Evolutionary conservation across 2,888 invertebrate genomes (phyloP).

Genomic region (Pilophorus perplexus): DNA sequence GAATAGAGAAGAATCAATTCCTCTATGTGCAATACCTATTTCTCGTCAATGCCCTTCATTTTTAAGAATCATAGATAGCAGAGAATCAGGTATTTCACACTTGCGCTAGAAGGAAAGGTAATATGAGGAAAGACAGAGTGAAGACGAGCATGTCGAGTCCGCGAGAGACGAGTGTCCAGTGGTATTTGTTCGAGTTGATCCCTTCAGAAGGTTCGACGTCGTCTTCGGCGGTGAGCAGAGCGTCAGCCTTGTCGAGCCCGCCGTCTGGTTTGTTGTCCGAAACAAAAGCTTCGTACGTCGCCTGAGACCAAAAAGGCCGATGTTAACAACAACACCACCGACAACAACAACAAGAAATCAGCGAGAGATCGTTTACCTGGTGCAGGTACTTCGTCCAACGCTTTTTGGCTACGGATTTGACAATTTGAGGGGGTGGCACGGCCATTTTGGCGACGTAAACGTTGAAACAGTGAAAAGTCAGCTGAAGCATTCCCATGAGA

Average conservation of each 20-base stretch:
- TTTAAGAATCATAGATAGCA: no score
- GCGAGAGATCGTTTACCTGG: conserved; percentile 2
- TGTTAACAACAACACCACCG: background rate
- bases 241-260: background rate
- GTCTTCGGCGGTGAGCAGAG: no score
- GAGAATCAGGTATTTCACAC: no score
- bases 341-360: background rate
- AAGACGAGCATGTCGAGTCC: conserved; percentile 10
- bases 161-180: conserved; percentile 11
- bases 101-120: conserved; percentile 5
- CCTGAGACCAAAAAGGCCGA: background rate
- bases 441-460: conserved; percentile 1
- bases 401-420: background rate
- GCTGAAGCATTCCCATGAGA: conserved; percentile 3
- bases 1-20: no score
- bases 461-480: conserved; percentile 29
- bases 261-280: background rate
- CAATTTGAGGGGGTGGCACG: background rate
- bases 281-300: background rate
- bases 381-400: conserved; percentile 32
- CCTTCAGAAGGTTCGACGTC: no score
- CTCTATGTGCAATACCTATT: no score
- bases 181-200: conserved; percentile 21
- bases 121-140: conserved; percentile 2
- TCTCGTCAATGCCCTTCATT: no score